Conservation (phyloP, 2,113 vertebrate species). For the Dendropsophus ebraccatus region DNA sequence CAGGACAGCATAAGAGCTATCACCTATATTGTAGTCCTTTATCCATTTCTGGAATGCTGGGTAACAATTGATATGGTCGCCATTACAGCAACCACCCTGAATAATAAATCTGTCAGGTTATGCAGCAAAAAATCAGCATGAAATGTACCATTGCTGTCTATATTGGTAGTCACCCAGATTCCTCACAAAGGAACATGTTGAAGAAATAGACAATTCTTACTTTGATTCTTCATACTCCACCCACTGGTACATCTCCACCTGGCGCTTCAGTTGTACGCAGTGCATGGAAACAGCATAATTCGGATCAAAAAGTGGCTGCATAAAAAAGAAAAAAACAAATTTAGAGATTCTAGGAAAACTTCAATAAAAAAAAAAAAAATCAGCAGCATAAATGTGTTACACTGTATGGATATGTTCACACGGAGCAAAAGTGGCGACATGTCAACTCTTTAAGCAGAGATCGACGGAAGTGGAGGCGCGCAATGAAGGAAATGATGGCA, state of each 20-base stretch:
- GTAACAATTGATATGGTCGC: not conserved
- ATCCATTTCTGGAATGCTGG: no score
- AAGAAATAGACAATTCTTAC: slow-evolving; percentile 67
- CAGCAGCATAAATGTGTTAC: no score
- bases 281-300: slow-evolving; percentile 88
- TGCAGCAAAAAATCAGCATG: not conserved
- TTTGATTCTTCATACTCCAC: slow-evolving; percentile 88
- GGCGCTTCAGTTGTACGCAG: slow-evolving; percentile 89
- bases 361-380: no score
- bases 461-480: no score
- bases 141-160: no score
- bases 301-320: slow-evolving; percentile 90
- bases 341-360: no score
- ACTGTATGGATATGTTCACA: no score
- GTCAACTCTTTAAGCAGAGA: no score
- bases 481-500: no score
- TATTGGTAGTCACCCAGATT: not conserved
- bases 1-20: not conserved
- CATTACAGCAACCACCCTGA: not conserved
- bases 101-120: not conserved
- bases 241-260: slow-evolving; percentile 99
- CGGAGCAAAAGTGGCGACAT: no score
- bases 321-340: not conserved
- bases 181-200: not conserved
- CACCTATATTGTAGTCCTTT: no score